Evolutionary conservation across 2,888 invertebrate genomes (phyloP), one percentile per base, ranked within the genome.

Genomic region (Protonemura montana): DNA sequence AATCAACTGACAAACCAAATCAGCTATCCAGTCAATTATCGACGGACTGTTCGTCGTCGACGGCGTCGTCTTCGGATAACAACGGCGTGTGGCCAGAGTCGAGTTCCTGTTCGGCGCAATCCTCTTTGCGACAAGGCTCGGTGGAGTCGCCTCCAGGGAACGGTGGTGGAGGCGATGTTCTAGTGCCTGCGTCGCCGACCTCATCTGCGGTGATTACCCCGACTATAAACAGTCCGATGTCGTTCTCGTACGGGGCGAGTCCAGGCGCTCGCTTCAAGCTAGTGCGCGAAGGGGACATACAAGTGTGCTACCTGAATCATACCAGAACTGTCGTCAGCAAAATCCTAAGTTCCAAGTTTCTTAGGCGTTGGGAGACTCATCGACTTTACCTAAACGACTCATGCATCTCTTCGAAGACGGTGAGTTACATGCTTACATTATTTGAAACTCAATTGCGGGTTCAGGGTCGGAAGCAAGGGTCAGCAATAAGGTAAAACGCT

Each of bases 311-410:
- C 89, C 93, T 96, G 89, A 95, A 96, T 89, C 96, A 96, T 90
- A 95, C 95, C 2, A 92, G 95, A 88, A 96, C 95, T 59, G 94
- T 96, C 87, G 94, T 96, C 88, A 95, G 95, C 91, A 96, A 96
- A 91, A 95, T 96, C 89, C 92, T 96, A 89, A 95, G 95, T 86
- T 94, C 95, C 88, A 95, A 95, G 91, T 95, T 96, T 90, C 92
- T 96, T 76, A 92, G 96, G 85, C 92, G 96, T 88, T 96, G 96
- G 96, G 96, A 96, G 91, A 94, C 94, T 76, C 96, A 96, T 90
- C 94, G 94, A 89, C 92, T 96, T 13, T 93, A 94, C 89, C 92
- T 96, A 88, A 93, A 94, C 89, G 94, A 95, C 88, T 93, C 94
- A 86, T 94, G 95, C 89, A 94, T 96, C 82, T 92, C 94, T 80